Evolutionary conservation across 2,797 vertebrate species (phyloP), one percentile per base, ranked within the genome.

Genomic region (Pangasius djambal): DNA sequence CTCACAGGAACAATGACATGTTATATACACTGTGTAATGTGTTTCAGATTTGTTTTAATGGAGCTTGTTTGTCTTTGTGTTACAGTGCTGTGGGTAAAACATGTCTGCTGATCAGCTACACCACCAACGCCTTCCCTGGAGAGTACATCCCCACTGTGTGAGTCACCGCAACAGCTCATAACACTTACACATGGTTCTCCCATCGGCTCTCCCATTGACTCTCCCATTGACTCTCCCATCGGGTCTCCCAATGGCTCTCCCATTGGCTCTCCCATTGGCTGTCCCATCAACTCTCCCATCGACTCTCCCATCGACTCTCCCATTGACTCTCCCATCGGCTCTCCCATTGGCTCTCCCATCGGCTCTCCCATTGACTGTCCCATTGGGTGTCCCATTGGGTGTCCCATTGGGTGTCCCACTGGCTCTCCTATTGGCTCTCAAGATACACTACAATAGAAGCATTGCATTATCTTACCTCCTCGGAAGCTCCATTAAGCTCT

Each of bases 101-200:
- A 83, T 98, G 97, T 77, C 96, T 98, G 6, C 96, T 98, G 74
- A 98, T 98, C 96, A 98, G 97, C 93, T 98, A 98, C 22, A 98
- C 97, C 90, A 98, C 97, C 92, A 98, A 98, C 40, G 97, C 97
- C 86, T 98, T 98, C 92, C 97, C 97, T 0, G 97, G 97, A 94
- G 97, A 98, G 92, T 98, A 98, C 93, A 98, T 98, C 92, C 97
- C 97, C 55, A 98, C 97, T 2, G 97, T 98, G 97, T 97, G 92
- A 97, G 97, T 97, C 82, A 55, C 57, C 18, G 4, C 13, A 16
- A 44, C 81, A 65, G 37, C 34, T 16, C 57, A 83, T 0, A 63
- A 63, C 79, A 82, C 55, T 7, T 8, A 40, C 28, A 77, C 72
- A 1, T 4, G 2, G 3, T 2, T 31, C n/a, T 5, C 12, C 3